These are phyloP conservation scores for Cebus imitator DNA, from an alignment of 2,113 vertebrate genomes.

Conservation along the genomic window DNA sequence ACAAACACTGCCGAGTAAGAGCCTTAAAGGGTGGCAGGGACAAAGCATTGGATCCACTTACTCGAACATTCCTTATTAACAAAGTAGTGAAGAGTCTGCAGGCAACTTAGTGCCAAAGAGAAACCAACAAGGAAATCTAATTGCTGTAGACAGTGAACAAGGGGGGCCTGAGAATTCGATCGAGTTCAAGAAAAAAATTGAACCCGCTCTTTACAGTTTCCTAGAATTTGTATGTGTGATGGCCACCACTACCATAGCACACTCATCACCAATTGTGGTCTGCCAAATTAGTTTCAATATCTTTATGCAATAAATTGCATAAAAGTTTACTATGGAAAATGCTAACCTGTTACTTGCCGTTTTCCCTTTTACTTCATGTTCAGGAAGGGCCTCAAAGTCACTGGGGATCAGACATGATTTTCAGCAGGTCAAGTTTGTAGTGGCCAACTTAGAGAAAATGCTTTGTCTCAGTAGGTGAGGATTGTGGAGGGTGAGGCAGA, in stretches of 20 bases:
- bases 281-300: background rate
- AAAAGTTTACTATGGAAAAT: background rate
- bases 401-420: background rate
- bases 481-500: background rate
- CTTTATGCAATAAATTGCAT: background rate
- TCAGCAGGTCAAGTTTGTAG: too few relatives aligned
- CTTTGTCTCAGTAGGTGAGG: background rate
- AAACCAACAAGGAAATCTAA: background rate
- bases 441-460: background rate
- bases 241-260: background rate
- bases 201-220: background rate
- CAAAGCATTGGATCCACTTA: too few relatives aligned
- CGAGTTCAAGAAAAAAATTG: background rate
- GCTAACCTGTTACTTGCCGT: background rate
- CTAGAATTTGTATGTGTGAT: background rate
- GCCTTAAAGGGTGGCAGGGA: background rate
- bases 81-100: too few relatives aligned
- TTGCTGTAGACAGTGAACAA: background rate
- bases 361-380: background rate
- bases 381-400: background rate
- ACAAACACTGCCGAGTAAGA: background rate
- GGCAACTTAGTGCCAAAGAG: background rate
- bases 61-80: background rate
- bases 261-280: background rate
- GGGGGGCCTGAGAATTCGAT: background rate